A percentile compares a stretch with the other conserved stretches of the same genome.
Conservation (phyloP, 2,797 vertebrate species). For the Smutsia gigantea region DNA sequence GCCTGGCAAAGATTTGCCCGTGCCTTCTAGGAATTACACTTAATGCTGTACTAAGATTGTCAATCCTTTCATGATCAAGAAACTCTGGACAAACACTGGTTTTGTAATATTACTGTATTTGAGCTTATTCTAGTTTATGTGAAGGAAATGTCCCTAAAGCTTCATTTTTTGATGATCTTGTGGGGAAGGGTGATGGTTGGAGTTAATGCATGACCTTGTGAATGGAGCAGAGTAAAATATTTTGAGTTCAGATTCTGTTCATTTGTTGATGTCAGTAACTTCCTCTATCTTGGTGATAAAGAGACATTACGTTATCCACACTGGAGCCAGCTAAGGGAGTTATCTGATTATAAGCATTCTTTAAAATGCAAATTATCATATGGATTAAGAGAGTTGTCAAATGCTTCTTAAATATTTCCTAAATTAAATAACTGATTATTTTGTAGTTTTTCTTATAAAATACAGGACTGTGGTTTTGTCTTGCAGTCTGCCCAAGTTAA, state of each 20-base stretch:
- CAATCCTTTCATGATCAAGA: not conserved
- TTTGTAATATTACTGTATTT: not conserved
- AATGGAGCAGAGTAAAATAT: not conserved
- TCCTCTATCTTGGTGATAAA: not conserved
- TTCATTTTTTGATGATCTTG: not conserved
- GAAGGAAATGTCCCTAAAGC: not conserved
- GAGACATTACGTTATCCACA: not conserved
- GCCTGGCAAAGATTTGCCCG: slow-evolving; percentile 60
- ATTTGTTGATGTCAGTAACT: not conserved
- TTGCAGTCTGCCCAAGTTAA: slow-evolving; percentile 1
- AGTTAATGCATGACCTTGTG: slow-evolving; percentile 25
- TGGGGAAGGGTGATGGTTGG: not conserved
- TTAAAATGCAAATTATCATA: slow-evolving; percentile 12
- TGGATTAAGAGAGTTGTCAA: not conserved
- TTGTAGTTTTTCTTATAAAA: not conserved
- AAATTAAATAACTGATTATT: slow-evolving; percentile 12
- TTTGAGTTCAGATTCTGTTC: slow-evolving; percentile 34
- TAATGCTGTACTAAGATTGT: not conserved
- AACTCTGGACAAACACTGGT: not conserved
- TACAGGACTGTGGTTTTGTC: not conserved
- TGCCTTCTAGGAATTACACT: slow-evolving; percentile 78
- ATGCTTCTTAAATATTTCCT: slow-evolving; percentile 33
- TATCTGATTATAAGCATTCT: not conserved
- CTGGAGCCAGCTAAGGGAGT: not conserved
- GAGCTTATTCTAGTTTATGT: not conserved